Base-by-base conservation (phyloP, 1,140 invertebrate genomes). In the Probaryconus sp. region DNA sequence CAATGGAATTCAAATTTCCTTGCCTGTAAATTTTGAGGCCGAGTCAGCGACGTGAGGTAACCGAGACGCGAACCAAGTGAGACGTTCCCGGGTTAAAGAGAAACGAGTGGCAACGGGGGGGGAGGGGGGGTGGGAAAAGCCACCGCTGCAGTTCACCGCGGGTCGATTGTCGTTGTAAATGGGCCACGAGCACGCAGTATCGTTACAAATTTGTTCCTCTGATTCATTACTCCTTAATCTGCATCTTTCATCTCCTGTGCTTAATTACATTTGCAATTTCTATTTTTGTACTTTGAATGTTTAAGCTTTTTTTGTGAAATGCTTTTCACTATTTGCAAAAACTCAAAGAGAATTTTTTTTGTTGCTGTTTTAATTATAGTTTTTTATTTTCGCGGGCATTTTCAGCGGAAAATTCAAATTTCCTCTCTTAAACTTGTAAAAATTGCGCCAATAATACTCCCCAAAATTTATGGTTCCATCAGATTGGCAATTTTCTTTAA, bases 211-310 rank as follows among this genome's bases (percentile, higher is more conserved):
- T 76, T 60, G 68, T 58, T 65, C 45, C 56, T 60, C 63, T 63
- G 74, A 76, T 76, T 71, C 74, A 71, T 71, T 68, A 38, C 64
- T 38, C 37, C 40, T 61, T 71, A 76, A 76, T 76, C 74, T 72
- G 37, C 55, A 63, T 45, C 70, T 53, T 56, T 56, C 56, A 74
- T 74, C 71, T 74, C 35, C 51, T 28, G 26, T 13, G 43, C 35
- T 63, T 58, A 55, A 58, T 60, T 58, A 51, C 55, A 60, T 53
- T 73, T 48, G 38, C 61, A 67, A 60, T 61, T 67, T 61, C 48
- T 53, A 45, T 21, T 45, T 53, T 60, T 50, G 35, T 11, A 43
- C 9, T n/a, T n/a, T n/a, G n/a, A n/a, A n/a, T n/a, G n/a, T n/a
- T n/a, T n/a, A n/a, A n/a, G n/a, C n/a, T n/a, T n/a, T n/a, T n/a